Base-by-base conservation (phyloP, 1,140 invertebrate genomes). In the Caenorhabditis latens region DNA sequence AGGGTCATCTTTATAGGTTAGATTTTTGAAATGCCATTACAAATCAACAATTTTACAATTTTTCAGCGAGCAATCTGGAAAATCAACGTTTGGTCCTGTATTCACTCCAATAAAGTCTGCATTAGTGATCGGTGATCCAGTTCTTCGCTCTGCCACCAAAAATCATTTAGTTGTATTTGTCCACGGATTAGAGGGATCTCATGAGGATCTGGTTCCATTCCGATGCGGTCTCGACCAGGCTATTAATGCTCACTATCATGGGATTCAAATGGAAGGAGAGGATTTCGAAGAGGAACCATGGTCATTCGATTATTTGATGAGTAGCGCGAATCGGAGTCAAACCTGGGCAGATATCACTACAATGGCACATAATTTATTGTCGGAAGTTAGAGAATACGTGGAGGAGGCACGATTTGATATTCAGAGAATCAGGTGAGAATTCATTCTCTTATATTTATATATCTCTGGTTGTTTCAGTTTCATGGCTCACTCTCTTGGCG, bases 401-500 rank as follows among this genome's bases (percentile, higher is more conserved):
- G 61, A 71, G 42, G 67, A 55, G 16, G 71, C 57, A 8, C 63
- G 71, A 65, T 46, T 32, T 57, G 85, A 48, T 53, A 61, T 58
- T 58, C 55, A 84, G 5, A 79, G 53, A 86, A 79, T 86, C 16
- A 75, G 84, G 67, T 55, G 13, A 67, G 19, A 11, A 85, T 71
- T 58, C 4, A 42, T 19, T 67, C 32, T 32, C 32, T 32, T 32
- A 32, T 32, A 1, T 32, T 32, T 32, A 32, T 32, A 32, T 32
- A 32, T 32, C 32, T 32, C 32, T 0, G 2, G 32, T 32, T 32
- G 32, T 79, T 88, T 82, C 67, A 88, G 87, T 46, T 84, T 89
- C 84, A 86, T 89, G 32, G 88, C 88, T 9, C 88, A 89, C 79
- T 89, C 88, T 0, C 83, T 89, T n/a, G 88, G 88, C n/a, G 88